Conservation (phyloP, 92 coral and sea anemone species). For the Epizoanthus fatuus region DNA sequence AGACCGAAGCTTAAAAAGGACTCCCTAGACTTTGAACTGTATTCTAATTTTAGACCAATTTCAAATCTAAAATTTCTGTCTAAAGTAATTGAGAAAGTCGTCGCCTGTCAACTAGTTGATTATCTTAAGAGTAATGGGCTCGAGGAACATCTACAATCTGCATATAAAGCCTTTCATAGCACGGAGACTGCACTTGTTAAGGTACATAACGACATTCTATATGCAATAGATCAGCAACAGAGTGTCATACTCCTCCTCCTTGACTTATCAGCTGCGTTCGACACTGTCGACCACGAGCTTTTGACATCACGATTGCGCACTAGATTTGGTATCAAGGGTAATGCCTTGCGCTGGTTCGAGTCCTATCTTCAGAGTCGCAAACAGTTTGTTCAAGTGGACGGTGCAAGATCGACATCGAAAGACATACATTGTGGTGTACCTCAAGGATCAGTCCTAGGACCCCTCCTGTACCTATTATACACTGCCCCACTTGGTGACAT, state of each 20-base stretch:
- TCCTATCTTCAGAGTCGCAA: too few species aligned
- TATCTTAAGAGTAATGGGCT: conserved; percentile 29
- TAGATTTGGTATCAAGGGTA: too few species aligned
- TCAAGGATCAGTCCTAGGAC: background rate
- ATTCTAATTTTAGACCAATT: conserved; percentile 59
- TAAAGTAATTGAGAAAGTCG: conserved; percentile 45
- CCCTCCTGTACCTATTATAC: background rate
- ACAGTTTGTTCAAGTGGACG: too few species aligned
- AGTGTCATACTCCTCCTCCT: too few species aligned
- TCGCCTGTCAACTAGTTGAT: background rate
- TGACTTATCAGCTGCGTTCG: too few species aligned
- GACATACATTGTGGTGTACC: background rate
- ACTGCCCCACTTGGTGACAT: background rate
- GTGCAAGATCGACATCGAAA: background rate
- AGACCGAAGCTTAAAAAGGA: conserved; percentile 64
- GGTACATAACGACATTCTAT: too few species aligned
- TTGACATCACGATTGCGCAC: too few species aligned
- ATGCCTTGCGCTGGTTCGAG: too few species aligned
- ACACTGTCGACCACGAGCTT: too few species aligned
- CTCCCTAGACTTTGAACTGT: conserved; percentile 47
- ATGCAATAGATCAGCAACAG: too few species aligned
- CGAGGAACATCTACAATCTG: conserved; percentile 41
- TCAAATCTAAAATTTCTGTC: conserved; percentile 54
- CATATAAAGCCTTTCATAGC: conserved; percentile 23
- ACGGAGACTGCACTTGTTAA: conserved; percentile 1